Evolutionary conservation across 2,888 invertebrate species (phyloP), one percentile per base, ranked within the genome.

Genomic region (Spisula subtruncata): DNA sequence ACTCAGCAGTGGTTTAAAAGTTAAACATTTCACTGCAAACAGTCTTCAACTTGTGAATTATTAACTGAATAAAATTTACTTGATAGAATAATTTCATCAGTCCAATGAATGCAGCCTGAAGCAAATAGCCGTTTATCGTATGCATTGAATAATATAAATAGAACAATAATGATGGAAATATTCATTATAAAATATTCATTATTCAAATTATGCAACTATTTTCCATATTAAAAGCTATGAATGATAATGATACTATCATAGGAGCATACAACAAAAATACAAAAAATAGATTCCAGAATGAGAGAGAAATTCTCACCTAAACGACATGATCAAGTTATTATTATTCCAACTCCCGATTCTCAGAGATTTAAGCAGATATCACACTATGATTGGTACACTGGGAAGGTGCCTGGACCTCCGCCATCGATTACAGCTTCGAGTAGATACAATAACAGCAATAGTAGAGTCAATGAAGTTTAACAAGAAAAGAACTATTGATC

Each of bases 401-500:
- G n/a, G 35, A 32, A 5, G 75, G 29, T 25, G 75, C 32, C 75
- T 75, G 75, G 75, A 75, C 75, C 75, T 32, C 35, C 25, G 25
- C 35, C 75, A 75, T 75, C 75, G 29, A 75, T 75, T 75, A 75
- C 75, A 20, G 35, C 35, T 35, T 75, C 16, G 75, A 75, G 75
- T 75, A 75, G 75, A 35, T 75, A 35, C 35, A 75, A 32, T 75
- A 14, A 6, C 32, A 75, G 18, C 6, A 32, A 32, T 35, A 75
- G 75, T 35, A 32, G 75, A 75, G 75, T 75, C 75, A 75, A 75
- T 32, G 75, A 75, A 75, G 35, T 75, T 35, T 18, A 75, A 75
- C 75, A 75, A 75, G 75, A 71, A 71, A 71, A 71, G 71, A 32
- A 75, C 32, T 75, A 75, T 75, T 75, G 75, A 75, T 75, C 75